Conservation (phyloP, 2,888 invertebrate genomes). For the Harpalus rufipes region DNA sequence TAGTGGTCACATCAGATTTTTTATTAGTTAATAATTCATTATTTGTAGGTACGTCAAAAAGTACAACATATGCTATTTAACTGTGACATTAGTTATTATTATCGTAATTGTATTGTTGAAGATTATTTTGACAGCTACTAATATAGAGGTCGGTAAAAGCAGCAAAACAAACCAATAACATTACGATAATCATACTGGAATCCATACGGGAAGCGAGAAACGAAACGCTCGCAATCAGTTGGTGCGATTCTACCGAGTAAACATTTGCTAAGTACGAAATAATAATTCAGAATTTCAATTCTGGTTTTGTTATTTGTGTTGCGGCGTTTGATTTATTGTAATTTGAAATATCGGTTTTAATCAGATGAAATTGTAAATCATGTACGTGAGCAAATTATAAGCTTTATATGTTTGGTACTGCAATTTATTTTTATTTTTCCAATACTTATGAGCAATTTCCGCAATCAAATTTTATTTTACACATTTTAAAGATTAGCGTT, state of each 20-base stretch:
- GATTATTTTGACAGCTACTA: neutral
- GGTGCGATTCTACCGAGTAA: conserved; percentile 36
- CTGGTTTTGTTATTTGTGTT: conserved; percentile 59
- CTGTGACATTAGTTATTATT: too few relatives aligned
- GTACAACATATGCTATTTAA: too few relatives aligned
- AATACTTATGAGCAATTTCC: neutral
- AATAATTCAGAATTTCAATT: conserved; percentile 66
- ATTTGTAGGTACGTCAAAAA: too few relatives aligned
- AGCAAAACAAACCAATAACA: neutral
- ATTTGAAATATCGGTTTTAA: conserved; percentile 62
- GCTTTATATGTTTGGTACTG: conserved; percentile 39
- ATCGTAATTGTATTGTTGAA: too few relatives aligned
- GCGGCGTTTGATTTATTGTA: conserved; percentile 56
- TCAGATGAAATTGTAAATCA: conserved; percentile 59
- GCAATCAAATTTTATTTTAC: neutral
- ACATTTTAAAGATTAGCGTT: neutral
- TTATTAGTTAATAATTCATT: too few relatives aligned
- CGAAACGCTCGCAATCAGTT: conserved; percentile 23
- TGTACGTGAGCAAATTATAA: conserved; percentile 49
- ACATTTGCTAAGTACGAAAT: conserved; percentile 60
- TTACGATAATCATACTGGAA: too few relatives aligned
- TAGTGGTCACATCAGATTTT: too few relatives aligned
- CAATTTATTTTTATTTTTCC: conserved; percentile 41
- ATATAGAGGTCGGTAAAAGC: neutral
- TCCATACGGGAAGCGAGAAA: conserved; percentile 15